phyloP scores from a whole-genome alignment of 2,888 invertebrate species.

The Sthenelais limicola region DNA sequence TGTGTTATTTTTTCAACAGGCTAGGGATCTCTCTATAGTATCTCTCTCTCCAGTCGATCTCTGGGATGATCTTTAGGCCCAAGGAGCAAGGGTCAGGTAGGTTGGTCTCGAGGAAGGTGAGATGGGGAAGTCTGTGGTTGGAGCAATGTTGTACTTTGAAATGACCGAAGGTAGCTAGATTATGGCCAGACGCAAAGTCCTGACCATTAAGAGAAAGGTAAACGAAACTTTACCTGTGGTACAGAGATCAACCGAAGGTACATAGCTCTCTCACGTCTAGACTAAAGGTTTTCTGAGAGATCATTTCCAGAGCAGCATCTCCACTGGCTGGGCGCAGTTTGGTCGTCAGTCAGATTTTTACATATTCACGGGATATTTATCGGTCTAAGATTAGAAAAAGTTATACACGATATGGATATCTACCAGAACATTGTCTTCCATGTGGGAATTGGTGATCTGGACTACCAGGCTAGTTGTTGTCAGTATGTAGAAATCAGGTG shows the following conservation, averaged over 20 bases:
- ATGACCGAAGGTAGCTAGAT: slow-evolving; percentile 13
- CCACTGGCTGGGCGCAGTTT: not conserved
- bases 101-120: slow-evolving; percentile 8
- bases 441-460: too few relatives aligned
- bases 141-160: slow-evolving; percentile 14
- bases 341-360: not conserved
- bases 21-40: too few relatives aligned
- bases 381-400: too few relatives aligned
- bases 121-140: not conserved
- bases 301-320: not conserved
- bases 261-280: too few relatives aligned
- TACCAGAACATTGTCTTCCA: too few relatives aligned
- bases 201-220: slow-evolving; percentile 11
- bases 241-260: slow-evolving; percentile 28
- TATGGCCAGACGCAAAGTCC: not conserved
- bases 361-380: too few relatives aligned
- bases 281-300: too few relatives aligned
- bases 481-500: too few relatives aligned
- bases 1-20: too few relatives aligned
- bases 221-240: slow-evolving; percentile 23
- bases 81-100: slow-evolving; percentile 30
- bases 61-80: not conserved
- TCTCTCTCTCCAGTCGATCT: not conserved
- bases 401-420: too few relatives aligned
- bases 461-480: too few relatives aligned